Conservation (phyloP, 2,888 invertebrate species). For the Ernsta delagoae region DNA sequence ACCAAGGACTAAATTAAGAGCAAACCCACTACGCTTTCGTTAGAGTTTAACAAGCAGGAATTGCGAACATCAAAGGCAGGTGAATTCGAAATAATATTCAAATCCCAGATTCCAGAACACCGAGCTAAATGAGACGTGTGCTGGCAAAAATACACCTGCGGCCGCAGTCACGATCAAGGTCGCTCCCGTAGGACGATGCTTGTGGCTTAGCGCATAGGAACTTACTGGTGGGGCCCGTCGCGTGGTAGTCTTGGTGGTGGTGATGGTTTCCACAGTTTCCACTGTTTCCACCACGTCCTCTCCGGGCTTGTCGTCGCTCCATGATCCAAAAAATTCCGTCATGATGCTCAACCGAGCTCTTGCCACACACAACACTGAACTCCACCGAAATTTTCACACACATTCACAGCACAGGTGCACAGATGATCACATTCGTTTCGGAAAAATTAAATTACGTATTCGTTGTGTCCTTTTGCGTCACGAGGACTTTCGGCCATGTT, state of each 20-base stretch:
- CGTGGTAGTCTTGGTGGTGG: slow-evolving; percentile 73
- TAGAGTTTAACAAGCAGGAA: slow-evolving; percentile 46
- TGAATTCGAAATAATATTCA: slow-evolving; percentile 47
- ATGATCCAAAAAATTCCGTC: slow-evolving; percentile 81
- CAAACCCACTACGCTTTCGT: slow-evolving; percentile 48
- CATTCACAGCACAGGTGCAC: slow-evolving; percentile 68
- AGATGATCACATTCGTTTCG: slow-evolving; percentile 49
- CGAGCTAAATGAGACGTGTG: slow-evolving; percentile 53
- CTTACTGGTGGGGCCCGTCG: slow-evolving; percentile 66
- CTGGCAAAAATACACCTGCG: slow-evolving; percentile 57
- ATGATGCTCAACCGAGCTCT: slow-evolving; percentile 56
- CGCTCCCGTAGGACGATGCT: slow-evolving; percentile 36
- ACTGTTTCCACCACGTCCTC: slow-evolving; percentile 60
- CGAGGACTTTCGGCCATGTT: slow-evolving; percentile 54
- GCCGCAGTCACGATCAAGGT: slow-evolving; percentile 59
- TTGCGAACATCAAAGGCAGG: slow-evolving; percentile 49
- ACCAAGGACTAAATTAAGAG: slow-evolving; percentile 61
- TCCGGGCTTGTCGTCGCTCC: slow-evolving; percentile 60
- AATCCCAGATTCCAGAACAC: slow-evolving; percentile 50
- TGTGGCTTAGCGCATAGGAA: slow-evolving; percentile 34
- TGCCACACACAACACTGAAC: slow-evolving; percentile 66
- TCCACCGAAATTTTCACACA: slow-evolving; percentile 58
- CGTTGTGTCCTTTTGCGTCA: slow-evolving; percentile 52
- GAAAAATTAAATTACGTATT: slow-evolving; percentile 49
- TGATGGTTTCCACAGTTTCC: slow-evolving; percentile 73